Conservation (phyloP, 2,888 invertebrate species). For the Papilio protenor region DNA sequence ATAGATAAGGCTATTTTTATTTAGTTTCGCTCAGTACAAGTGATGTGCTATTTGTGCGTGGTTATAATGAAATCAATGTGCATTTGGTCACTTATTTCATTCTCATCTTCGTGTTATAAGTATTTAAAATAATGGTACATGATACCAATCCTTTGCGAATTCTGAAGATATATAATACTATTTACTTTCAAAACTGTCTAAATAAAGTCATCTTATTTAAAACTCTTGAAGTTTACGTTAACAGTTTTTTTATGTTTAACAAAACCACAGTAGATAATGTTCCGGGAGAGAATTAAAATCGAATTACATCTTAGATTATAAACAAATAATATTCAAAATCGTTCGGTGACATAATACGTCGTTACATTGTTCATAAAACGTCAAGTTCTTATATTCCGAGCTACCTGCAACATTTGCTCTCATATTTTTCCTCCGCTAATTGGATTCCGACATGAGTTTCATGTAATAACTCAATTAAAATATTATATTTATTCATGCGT, state of each 20-base stretch:
- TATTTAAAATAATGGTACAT: neutral
- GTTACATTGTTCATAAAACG: slow-evolving; percentile 27
- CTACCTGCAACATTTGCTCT: neutral
- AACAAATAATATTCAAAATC: neutral
- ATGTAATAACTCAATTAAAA: slow-evolving; percentile 29
- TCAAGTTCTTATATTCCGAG: neutral
- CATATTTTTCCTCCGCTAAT: slow-evolving; percentile 26
- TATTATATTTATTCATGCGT: slow-evolving; percentile 19
- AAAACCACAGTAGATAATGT: neutral
- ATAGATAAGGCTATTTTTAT: neutral
- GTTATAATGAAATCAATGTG: neutral
- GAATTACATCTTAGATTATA: neutral
- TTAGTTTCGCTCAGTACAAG: neutral
- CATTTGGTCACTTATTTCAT: neutral
- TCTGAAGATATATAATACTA: too few relatives aligned
- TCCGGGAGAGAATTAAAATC: neutral
- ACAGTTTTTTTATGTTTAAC: too few relatives aligned
- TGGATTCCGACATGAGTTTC: slow-evolving; percentile 4
- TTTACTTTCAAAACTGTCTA: neutral
- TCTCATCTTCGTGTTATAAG: too few relatives aligned
- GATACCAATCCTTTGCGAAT: too few relatives aligned
- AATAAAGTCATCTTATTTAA: neutral
- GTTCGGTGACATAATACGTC: neutral
- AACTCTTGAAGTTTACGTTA: neutral
- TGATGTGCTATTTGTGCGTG: neutral